These are phyloP conservation scores for Tragelaphus imberbis DNA, from an alignment of 2,113 vertebrate species.

Conservation along the genomic window DNA sequence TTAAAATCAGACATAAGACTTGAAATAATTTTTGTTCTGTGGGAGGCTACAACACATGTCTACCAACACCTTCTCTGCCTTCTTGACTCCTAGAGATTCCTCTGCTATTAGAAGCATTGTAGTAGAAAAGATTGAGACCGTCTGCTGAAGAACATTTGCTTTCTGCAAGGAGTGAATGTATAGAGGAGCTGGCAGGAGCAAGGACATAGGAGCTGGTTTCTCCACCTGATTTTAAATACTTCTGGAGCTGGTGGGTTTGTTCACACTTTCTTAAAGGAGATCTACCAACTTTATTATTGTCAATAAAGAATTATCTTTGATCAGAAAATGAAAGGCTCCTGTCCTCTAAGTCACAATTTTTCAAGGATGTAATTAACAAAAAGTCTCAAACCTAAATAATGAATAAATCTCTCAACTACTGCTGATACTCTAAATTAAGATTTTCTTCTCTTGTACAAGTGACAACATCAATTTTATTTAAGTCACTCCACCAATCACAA, in stretches of 20 bases:
- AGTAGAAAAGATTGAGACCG: not conserved
- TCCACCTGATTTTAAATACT: not conserved
- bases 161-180: not conserved
- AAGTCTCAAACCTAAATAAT: not conserved
- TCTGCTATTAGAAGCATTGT: not conserved
- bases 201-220: accelerated
- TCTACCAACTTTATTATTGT: not conserved
- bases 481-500: not conserved
- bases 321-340: not conserved
- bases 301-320: not conserved
- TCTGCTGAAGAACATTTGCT: not conserved
- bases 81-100: not conserved
- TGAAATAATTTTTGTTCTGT: not conserved
- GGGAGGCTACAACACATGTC: accelerated
- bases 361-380: not conserved
- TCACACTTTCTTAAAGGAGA: not conserved
- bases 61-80: no score
- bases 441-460: not conserved
- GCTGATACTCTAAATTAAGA: not conserved
- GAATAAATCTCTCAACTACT: not conserved
- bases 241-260: not conserved
- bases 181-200: not conserved
- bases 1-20: not conserved
- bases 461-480: not conserved
- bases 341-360: not conserved